These are phyloP conservation scores for Thrips palmi DNA, from an alignment of 1,140 invertebrate species.

Conservation along the genomic window DNA sequence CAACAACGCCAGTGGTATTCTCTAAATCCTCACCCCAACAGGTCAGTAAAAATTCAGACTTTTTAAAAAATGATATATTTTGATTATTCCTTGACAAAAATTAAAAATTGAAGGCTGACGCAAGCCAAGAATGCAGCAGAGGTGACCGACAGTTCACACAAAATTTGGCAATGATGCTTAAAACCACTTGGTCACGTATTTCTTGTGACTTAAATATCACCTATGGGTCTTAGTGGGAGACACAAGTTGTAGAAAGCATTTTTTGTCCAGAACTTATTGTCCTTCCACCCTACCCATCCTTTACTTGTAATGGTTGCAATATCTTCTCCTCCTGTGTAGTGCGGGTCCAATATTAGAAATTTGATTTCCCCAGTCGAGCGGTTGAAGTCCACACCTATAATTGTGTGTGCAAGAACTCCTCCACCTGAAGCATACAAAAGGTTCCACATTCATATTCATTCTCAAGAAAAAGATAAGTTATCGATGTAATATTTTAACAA, in stretches of 20 bases:
- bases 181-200: too few species aligned
- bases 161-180: too few species aligned
- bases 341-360: constrained; percentile 93
- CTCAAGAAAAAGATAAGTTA: too few species aligned
- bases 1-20: too few species aligned
- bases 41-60: too few species aligned
- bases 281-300: constrained; percentile 93
- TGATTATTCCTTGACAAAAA: too few species aligned
- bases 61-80: too few species aligned
- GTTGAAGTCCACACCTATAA: constrained; percentile 84
- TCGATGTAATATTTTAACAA: too few species aligned
- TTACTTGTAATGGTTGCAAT: constrained; percentile 48
- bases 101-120: too few species aligned
- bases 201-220: constrained; percentile 14
- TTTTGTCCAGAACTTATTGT: constrained; percentile 75
- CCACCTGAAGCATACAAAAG: constrained; percentile 52
- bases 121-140: too few species aligned
- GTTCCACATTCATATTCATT: constrained; percentile 1
- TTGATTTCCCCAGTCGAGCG: constrained; percentile 52
- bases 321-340: constrained; percentile 79
- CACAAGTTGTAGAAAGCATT: constrained; percentile 90
- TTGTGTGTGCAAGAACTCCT: constrained; percentile 93
- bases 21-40: too few species aligned
- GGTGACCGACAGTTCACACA: too few species aligned
- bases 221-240: constrained; percentile 53